phyloP scores from a whole-genome alignment of 2,797 vertebrate species.

The Typhlichthys subterraneus region DNA sequence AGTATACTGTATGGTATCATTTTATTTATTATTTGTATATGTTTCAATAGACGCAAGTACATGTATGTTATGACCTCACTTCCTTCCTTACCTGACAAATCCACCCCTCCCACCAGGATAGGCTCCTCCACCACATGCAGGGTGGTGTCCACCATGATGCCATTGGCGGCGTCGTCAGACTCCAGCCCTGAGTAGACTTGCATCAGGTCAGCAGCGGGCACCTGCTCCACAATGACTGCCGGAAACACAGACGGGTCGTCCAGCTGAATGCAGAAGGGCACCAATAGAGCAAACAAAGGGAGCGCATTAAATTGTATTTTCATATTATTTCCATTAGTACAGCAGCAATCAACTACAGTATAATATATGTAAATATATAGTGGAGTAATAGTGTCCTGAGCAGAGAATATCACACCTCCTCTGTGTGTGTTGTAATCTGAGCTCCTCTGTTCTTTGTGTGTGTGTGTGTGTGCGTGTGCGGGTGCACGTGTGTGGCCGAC shows the following conservation, averaged over 20 bases:
- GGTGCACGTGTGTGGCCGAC: background rate
- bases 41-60: no score
- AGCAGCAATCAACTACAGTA: no score
- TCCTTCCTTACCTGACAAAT: constrained; percentile 76
- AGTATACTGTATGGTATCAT: no score
- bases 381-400: background rate
- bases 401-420: no score
- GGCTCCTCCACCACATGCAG: constrained; percentile 82
- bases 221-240: constrained; percentile 88
- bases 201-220: constrained; percentile 85
- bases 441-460: no score
- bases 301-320: constrained; percentile 13
- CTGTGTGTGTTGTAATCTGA: no score
- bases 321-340: no score
- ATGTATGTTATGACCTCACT: background rate
- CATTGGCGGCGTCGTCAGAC: constrained; percentile 82
- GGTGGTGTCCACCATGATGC: constrained; percentile 83
- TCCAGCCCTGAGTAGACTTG: constrained; percentile 89
- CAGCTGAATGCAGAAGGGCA: constrained; percentile 70
- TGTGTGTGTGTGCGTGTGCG: constrained; percentile 10
- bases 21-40: no score
- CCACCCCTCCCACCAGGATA: constrained; percentile 81
- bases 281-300: constrained; percentile 14
- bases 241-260: constrained; percentile 90
- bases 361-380: no score